These are phyloP conservation scores for Stratiomys singularior DNA, from an alignment of 2,888 invertebrate species.

Conservation along the genomic window DNA sequence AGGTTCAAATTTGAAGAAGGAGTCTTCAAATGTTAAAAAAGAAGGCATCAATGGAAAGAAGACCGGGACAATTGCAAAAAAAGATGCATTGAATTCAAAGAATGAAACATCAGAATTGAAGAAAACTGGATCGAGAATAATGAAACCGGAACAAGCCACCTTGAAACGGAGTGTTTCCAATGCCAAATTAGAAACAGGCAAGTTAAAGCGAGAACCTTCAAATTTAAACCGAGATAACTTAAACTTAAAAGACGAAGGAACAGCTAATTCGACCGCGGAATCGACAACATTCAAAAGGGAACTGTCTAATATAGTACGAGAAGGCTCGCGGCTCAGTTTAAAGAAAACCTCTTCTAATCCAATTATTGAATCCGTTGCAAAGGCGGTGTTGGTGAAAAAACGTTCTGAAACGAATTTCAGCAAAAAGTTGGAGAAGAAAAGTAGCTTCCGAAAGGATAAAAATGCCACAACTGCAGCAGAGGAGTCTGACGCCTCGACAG, in stretches of 20 bases:
- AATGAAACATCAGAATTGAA: constrained; percentile 10
- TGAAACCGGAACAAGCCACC: neutral
- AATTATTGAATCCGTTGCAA: constrained; percentile 15
- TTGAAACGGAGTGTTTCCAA: constrained; percentile 46
- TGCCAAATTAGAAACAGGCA: constrained; percentile 25
- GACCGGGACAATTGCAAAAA: neutral
- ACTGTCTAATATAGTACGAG: constrained; percentile 37
- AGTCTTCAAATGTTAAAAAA: constrained; percentile 11
- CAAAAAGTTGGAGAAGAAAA: constrained; percentile 55
- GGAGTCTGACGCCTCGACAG: constrained; percentile 24
- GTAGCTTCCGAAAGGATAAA: constrained; percentile 53
- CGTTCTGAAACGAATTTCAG: constrained; percentile 60
- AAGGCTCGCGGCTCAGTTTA: constrained; percentile 23
- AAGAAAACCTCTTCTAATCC: constrained; percentile 48
- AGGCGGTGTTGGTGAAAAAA: constrained; percentile 58
- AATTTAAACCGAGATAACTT: constrained; percentile 58
- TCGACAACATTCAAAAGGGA: constrained; percentile 24
- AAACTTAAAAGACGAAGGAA: constrained; percentile 53
- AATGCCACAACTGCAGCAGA: constrained; percentile 51
- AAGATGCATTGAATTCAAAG: neutral
- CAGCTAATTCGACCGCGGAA: constrained; percentile 52
- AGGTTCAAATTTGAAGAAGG: neutral
- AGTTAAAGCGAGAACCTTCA: constrained; percentile 40
- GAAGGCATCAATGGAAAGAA: neutral
- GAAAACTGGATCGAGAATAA: neutral